Evolutionary conservation across 2,797 vertebrate genomes (phyloP).

Genomic region (Gymnopithys bicolor): DNA sequence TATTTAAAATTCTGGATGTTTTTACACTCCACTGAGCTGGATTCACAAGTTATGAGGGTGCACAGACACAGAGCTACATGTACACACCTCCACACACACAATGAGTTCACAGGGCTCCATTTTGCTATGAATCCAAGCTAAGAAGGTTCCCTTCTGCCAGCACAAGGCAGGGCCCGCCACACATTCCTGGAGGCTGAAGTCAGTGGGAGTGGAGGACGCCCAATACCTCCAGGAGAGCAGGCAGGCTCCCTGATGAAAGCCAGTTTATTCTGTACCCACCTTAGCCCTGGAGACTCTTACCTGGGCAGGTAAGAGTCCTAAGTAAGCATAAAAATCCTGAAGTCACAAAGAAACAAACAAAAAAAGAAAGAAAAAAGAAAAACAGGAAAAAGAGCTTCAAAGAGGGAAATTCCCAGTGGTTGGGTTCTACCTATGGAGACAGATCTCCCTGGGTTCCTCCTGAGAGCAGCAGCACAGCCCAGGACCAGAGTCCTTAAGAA

Average conservation of each 20-base stretch:
- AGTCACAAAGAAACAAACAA: neutral
- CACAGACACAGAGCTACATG: neutral
- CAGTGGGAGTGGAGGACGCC: neutral
- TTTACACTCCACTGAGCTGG: neutral
- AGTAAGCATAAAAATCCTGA: neutral
- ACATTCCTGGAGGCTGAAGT: neutral
- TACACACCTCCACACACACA: fast-evolving
- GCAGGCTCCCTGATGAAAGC: neutral
- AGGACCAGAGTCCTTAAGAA: fast-evolving
- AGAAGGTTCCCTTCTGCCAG: neutral
- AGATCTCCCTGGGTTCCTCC: neutral
- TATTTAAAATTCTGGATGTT: neutral
- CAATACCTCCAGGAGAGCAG: neutral
- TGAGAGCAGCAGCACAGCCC: neutral
- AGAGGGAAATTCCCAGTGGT: neutral
- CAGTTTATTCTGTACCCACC: neutral
- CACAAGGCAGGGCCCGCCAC: neutral
- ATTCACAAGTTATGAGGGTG: fast-evolving
- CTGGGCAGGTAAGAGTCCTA: neutral
- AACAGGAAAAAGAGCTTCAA: neutral
- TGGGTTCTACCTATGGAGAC: neutral
- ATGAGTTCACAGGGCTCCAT: fast-evolving
- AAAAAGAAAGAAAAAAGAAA: neutral
- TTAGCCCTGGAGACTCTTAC: neutral
- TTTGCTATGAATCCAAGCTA: neutral